Evolutionary conservation across 2,888 invertebrate genomes (phyloP), one percentile per base, ranked within the genome.

Genomic region (Aricia artaxerxes): DNA sequence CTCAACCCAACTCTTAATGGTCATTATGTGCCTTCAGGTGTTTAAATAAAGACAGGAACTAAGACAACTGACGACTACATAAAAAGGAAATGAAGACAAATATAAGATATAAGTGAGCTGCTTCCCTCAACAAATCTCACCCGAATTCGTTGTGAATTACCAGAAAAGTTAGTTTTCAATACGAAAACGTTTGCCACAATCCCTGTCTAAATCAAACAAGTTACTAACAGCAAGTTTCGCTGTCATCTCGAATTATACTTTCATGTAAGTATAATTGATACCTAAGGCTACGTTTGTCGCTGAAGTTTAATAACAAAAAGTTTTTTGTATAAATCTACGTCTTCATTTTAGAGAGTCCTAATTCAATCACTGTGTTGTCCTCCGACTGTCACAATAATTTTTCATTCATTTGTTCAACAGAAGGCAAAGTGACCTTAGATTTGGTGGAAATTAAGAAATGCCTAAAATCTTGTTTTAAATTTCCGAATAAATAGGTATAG

Each of bases 351-450:
- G 31, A 64, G 11, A 2, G 4, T 24, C 61, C 4, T 69, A 35
- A 69, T 38, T 38, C 13, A 35, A 69, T 13, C 16, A 16, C 5
- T 16, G 35, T 13, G 35, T 69, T 69, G 64, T 35, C 13, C 69
- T 35, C 69, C 13, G 35, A 69, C 69, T 69, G 69, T 69, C 69
- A 69, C 35, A 69, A 69, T 4, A 69, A 69, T 69, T 38, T 69
- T 69, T 13, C 35, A 69, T 16, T 35, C 13, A 69, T 69, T 35
- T 69, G 35, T 69, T 38, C 35, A 69, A 16, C 64, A 69, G 11
- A 69, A 9, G 64, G 4, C 13, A 69, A 69, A 69, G 69, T 69
- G 35, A 69, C 35, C 35, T 69, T 35, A 35, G 35, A 35, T 38
- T 13, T 38, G 4, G 0, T 4, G 3, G 5, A 69, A 69, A 69